Percentiles rank a stretch among this genome's conserved stretches.
phyloP scores from a whole-genome alignment of 2,888 invertebrate genomes.

The Herminia tarsipennalis region DNA sequence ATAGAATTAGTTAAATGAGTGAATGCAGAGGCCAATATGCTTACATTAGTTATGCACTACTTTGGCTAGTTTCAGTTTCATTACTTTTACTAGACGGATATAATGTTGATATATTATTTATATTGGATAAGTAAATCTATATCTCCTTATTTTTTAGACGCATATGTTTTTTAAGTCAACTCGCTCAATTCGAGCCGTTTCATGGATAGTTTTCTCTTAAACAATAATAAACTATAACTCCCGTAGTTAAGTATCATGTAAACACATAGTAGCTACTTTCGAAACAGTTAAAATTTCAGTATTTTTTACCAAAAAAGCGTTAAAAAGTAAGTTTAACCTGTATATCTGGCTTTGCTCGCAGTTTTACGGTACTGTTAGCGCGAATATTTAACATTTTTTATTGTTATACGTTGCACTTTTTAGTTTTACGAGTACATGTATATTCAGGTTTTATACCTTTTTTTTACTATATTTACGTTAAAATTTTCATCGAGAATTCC shows the following conservation, averaged over 20 bases:
- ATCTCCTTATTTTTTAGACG: no score
- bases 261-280: neutral
- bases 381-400: constrained; percentile 3
- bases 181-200: no score
- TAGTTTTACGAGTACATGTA: constrained; percentile 5
- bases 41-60: no score
- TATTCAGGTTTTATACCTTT: constrained; percentile 6
- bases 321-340: constrained; percentile 9
- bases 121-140: no score
- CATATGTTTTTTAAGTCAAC: no score
- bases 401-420: constrained; percentile 2
- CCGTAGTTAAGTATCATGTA: neutral
- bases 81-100: no score
- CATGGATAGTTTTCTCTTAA: no score
- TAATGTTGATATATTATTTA: no score
- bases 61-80: no score
- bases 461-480: neutral
- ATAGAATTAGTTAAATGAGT: no score
- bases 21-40: no score
- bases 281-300: constrained; percentile 2
- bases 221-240: neutral
- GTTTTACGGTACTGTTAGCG: constrained; percentile 8
- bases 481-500: neutral
- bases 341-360: constrained; percentile 7
- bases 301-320: constrained; percentile 2